phyloP scores from a whole-genome alignment of 2,888 invertebrate genomes.

The Cataglyphis cursor region DNA sequence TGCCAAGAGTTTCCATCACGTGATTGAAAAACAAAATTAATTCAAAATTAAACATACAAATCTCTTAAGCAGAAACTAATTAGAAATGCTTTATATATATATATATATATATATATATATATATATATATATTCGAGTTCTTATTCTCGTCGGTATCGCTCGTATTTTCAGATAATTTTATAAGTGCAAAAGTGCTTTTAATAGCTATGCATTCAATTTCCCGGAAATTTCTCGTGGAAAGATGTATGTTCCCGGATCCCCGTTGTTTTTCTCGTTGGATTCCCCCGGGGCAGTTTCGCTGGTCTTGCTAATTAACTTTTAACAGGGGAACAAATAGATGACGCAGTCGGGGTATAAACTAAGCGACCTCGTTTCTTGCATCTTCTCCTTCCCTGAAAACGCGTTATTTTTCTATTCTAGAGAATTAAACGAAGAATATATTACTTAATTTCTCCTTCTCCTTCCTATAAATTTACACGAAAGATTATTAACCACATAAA shows the following conservation, averaged over 20 bases:
- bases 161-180: conserved; percentile 37
- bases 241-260: conserved; percentile 39
- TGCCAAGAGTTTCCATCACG: background rate
- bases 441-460: background rate
- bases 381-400: background rate
- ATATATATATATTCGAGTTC: background rate
- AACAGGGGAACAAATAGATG: conserved; percentile 51
- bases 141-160: background rate
- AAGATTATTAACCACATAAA: background rate
- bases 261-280: conserved; percentile 45
- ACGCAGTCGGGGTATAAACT: conserved; percentile 47
- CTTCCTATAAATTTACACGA: background rate
- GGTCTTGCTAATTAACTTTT: conserved; percentile 50
- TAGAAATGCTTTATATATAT: background rate
- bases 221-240: conserved; percentile 37
- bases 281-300: conserved; percentile 42
- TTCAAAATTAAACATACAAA: background rate
- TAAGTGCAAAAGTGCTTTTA: conserved; percentile 42
- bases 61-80: background rate
- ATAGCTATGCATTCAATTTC: conserved; percentile 49
- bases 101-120: no score
- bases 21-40: background rate
- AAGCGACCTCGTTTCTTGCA: conserved; percentile 25
- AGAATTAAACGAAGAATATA: background rate
- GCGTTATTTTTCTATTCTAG: conserved; percentile 33